phyloP scores from a whole-genome alignment of 2,797 vertebrate species.

The Hydrolagus colliei region DNA sequence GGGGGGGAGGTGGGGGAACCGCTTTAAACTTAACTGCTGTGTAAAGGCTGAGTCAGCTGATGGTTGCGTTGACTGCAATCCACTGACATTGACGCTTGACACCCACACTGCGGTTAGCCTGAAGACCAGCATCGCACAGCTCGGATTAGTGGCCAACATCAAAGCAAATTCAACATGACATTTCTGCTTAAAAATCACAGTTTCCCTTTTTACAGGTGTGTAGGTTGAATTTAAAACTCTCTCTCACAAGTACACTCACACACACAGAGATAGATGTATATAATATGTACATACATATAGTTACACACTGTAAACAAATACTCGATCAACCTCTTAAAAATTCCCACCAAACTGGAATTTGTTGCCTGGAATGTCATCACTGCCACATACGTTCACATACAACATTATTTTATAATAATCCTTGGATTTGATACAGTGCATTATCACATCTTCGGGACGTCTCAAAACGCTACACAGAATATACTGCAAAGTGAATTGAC shows the following conservation, averaged over 20 bases:
- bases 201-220: neutral
- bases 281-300: too few relatives aligned
- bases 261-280: neutral
- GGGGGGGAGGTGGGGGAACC: neutral
- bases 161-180: constrained; percentile 36
- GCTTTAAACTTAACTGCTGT: constrained; percentile 15
- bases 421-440: too few relatives aligned
- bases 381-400: neutral
- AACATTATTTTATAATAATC: neutral
- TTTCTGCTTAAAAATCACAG: neutral
- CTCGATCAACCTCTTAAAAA: neutral
- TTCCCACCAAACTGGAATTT: neutral
- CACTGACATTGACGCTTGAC: rapidly evolving
- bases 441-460: too few relatives aligned
- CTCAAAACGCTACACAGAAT: too few relatives aligned
- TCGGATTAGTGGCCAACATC: rapidly evolving
- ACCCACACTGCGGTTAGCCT: constrained; percentile 13
- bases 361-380: neutral
- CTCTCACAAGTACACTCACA: neutral
- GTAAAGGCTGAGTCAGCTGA: constrained; percentile 19
- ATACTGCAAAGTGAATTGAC: too few relatives aligned
- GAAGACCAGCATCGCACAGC: constrained; percentile 32
- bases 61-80: neutral
- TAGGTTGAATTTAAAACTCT: neutral
- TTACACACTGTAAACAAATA: neutral